A percentile compares a stretch with the other conserved stretches of the same genome.
phyloP scores from a whole-genome alignment of 2,113 vertebrate genomes.

The Emydocephalus ijimae region DNA sequence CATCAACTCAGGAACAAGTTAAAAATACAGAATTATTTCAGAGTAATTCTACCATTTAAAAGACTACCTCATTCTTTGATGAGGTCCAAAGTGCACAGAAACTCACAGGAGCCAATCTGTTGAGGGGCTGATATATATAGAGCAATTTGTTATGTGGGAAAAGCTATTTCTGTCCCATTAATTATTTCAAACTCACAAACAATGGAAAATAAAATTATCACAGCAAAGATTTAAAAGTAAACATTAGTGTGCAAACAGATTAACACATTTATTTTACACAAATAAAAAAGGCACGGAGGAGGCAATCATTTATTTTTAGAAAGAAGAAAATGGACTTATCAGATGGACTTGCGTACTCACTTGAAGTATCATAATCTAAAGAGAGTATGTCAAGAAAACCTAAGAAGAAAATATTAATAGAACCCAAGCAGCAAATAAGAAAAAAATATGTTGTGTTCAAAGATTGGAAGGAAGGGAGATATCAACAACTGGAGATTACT shows the following conservation, averaged over 20 bases:
- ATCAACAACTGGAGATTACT: background rate
- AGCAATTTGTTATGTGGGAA: background rate
- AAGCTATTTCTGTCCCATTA: background rate
- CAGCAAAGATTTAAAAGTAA: background rate
- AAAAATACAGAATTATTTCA: background rate
- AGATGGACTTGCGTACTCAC: background rate
- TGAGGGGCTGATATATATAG: background rate
- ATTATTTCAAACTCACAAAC: background rate
- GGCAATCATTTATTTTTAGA: background rate
- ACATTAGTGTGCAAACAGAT: background rate
- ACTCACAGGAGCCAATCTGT: background rate
- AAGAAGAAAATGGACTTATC: background rate
- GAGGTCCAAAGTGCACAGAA: background rate
- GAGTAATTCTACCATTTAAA: background rate
- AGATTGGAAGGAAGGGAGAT: background rate
- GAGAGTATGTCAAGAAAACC: background rate
- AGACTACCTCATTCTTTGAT: background rate
- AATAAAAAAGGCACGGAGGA: background rate
- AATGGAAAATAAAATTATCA: background rate
- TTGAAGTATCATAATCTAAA: background rate
- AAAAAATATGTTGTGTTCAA: background rate
- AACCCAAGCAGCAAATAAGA: background rate
- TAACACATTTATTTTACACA: background rate
- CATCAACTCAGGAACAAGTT: background rate
- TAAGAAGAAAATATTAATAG: background rate